Base-by-base conservation (phyloP, 2,888 invertebrate species). In the Mimumesa dahlbomi region DNA sequence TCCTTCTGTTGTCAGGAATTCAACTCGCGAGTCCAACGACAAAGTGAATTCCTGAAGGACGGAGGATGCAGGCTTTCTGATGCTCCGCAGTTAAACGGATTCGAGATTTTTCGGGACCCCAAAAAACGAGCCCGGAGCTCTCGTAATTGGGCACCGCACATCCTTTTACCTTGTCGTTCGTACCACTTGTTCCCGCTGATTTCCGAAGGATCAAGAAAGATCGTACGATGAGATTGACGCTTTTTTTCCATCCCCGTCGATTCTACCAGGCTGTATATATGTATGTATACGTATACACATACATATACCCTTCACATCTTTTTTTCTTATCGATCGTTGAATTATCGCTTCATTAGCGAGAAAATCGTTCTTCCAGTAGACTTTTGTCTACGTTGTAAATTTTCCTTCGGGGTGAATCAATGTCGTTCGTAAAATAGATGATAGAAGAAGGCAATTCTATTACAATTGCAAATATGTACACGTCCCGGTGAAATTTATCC, bases 1-100 rank as follows among this genome's bases (percentile, higher is more conserved):
- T 82, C 82, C 71, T 82, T 77, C 70, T 66, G 67, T 79, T 72
- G 77, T 77, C 73, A 71, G 79, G 82, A 82, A 82, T 82, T 77
- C 77, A 77, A 59, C 77, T 76, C 80, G 79, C 79, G 71, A 77
- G 77, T 65, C 71, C 58, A 61, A 76, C 69, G 76, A 70, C 77
- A 56, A 77, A 64, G 77, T 69, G 78, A 76, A 78, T 78, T 76
- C 70, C 73, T 70, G 67, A 70, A 73, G 73, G 70, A 70, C 67
- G 49, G 50, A 67, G 61, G 62, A 61, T 61, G 73, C 65, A 64
- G 46, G 65, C 50, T 59, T 16, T 34, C 54, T 42, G 40, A 56
- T 52, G 46, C 63, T 61, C 19, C 64, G 46, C 61, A 34, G 61
- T 66, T 48, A 54, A 76, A 76, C 62, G 48, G 63, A 68, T 63